These are phyloP conservation scores for Diarsia rubi DNA, from an alignment of 2,888 invertebrate genomes.

Conservation along the genomic window DNA sequence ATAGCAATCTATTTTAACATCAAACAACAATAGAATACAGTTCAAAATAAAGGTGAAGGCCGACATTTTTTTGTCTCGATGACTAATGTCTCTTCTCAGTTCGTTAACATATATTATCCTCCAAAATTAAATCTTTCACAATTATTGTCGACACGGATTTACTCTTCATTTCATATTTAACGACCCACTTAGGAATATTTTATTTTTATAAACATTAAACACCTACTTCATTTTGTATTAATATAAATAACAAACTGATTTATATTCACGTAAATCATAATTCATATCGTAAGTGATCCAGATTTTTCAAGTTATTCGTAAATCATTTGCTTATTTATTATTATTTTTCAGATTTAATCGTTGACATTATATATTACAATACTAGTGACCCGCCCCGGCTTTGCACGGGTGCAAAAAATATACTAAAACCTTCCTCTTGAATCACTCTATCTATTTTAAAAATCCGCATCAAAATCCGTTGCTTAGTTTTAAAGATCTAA, in stretches of 20 bases:
- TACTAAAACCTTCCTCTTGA: no score
- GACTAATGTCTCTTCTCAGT: slow-evolving; percentile 27
- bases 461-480: no score
- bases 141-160: slow-evolving; percentile 41
- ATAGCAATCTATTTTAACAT: not conserved
- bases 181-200: slow-evolving; percentile 41
- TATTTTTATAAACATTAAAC: slow-evolving; percentile 59
- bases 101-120: slow-evolving; percentile 25
- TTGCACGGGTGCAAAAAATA: no score
- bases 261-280: slow-evolving; percentile 37
- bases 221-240: slow-evolving; percentile 48
- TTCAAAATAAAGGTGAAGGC: slow-evolving; percentile 45
- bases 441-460: no score
- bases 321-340: slow-evolving; percentile 40
- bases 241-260: slow-evolving; percentile 56
- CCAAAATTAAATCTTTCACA: slow-evolving; percentile 37
- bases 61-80: slow-evolving; percentile 5
- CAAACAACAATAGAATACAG: slow-evolving; percentile 10
- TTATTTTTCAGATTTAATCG: slow-evolving; percentile 14
- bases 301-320: slow-evolving; percentile 40
- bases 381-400: no score
- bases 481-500: no score
- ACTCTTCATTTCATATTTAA: slow-evolving; percentile 42
- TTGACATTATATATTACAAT: no score
- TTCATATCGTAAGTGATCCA: slow-evolving; percentile 8